A percentile compares a stretch with the other conserved stretches of the same genome.
phyloP scores from a whole-genome alignment of 2,888 invertebrate species.

The Sicus ferrugineus region DNA sequence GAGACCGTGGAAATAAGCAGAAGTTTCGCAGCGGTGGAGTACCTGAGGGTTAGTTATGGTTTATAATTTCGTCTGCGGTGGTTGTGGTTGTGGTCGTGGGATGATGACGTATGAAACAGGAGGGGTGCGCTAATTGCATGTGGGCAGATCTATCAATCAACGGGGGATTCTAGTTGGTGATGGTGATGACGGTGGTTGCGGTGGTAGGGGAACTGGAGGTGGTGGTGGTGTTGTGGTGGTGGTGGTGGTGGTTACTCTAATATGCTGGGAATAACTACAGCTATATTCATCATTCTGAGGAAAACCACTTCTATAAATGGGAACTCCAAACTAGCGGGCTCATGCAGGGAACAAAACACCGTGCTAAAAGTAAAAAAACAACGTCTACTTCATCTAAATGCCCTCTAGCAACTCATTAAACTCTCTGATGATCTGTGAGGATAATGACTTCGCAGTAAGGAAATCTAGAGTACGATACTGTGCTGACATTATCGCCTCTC shows the following conservation, averaged over 20 bases:
- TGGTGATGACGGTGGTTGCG: not conserved
- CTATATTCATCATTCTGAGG: not conserved
- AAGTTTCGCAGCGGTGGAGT: constrained; percentile 39
- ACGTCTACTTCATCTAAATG: too few species aligned
- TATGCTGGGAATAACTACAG: not conserved
- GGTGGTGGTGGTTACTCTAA: not conserved
- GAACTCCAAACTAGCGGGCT: too few species aligned
- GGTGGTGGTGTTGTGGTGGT: not conserved
- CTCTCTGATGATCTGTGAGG: too few species aligned
- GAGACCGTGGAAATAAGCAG: constrained; percentile 41
- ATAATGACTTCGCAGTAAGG: too few species aligned
- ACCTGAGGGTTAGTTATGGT: constrained; percentile 23
- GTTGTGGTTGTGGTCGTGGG: not conserved
- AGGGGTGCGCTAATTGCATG: not conserved
- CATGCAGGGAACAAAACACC: too few species aligned
- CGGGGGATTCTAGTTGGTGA: not conserved
- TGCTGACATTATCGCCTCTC: too few species aligned
- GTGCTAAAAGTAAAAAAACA: too few species aligned
- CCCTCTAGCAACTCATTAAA: too few species aligned
- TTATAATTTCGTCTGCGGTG: too few species aligned
- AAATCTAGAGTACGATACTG: too few species aligned
- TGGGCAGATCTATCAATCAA: not conserved
- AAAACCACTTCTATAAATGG: too few species aligned
- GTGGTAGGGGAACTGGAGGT: not conserved
- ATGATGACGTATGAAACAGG: not conserved